A percentile compares a stretch with the other conserved stretches of the same genome.
Conservation (phyloP, 1,140 invertebrate genomes). For the Globodera rostochiensis region DNA sequence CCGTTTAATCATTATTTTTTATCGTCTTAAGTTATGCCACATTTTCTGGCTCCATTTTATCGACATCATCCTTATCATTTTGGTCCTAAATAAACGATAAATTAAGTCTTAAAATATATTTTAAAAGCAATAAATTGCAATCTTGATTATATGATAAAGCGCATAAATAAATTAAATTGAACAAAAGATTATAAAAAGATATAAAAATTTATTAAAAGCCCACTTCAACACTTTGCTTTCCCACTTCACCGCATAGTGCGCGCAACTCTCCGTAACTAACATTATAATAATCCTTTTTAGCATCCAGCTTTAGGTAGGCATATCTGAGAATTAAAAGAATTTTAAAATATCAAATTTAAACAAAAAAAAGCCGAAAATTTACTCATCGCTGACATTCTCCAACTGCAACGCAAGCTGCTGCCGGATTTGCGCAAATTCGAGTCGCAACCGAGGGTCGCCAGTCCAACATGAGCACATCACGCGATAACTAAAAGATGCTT, state of each 20-base stretch:
- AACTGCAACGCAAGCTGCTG: slow-evolving; percentile 60
- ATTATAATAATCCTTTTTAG: slow-evolving; percentile 62
- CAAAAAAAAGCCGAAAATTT: slow-evolving; percentile 18
- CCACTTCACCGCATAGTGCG: slow-evolving; percentile 17
- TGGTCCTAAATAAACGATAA: too few relatives aligned
- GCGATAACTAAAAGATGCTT: slow-evolving; percentile 50
- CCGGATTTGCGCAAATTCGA: slow-evolving; percentile 52
- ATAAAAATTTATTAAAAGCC: neutral
- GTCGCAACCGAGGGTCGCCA: slow-evolving; percentile 47
- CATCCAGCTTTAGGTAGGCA: slow-evolving; percentile 62
- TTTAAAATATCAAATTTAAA: neutral
- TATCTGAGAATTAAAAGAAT: neutral
- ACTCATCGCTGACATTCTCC: slow-evolving; percentile 63
- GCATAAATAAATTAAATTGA: too few relatives aligned
- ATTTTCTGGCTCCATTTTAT: too few relatives aligned
- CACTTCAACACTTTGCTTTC: neutral
- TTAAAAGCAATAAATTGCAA: too few relatives aligned
- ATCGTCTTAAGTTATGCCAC: too few relatives aligned
- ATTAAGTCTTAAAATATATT: too few relatives aligned
- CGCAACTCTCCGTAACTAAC: slow-evolving; percentile 49
- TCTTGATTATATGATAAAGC: too few relatives aligned
- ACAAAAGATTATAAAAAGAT: too few relatives aligned
- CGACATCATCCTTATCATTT: too few relatives aligned
- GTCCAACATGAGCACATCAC: slow-evolving; percentile 63
- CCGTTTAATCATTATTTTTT: too few relatives aligned